Percentiles rank a stretch among this genome's conserved stretches.
Evolutionary conservation across 2,888 invertebrate species (phyloP).

Genomic region (Dynastes hyllus): DNA sequence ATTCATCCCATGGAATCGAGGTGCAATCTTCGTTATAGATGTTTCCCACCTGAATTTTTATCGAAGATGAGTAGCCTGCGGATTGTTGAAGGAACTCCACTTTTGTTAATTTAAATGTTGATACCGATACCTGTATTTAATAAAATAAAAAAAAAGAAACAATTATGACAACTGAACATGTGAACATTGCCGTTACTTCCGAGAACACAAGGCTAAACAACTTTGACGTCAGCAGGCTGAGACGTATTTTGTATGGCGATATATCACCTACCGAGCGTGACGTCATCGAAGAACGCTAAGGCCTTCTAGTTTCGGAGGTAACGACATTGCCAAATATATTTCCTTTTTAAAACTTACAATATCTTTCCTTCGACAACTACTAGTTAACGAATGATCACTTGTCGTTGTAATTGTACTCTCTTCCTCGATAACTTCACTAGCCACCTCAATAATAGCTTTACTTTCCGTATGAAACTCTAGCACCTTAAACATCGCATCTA

Average conservation of each 20-base stretch:
- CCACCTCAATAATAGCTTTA: conserved; percentile 80
- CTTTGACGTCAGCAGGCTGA: too few relatives aligned
- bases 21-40: conserved; percentile 88
- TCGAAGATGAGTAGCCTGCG: conserved; percentile 77
- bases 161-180: too few relatives aligned
- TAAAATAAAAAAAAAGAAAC: neutral
- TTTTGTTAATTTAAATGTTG: conserved; percentile 81
- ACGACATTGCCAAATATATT: too few relatives aligned
- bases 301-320: too few relatives aligned
- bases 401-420: conserved; percentile 85
- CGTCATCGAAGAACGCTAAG: too few relatives aligned
- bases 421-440: conserved; percentile 86
- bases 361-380: conserved; percentile 86
- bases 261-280: too few relatives aligned
- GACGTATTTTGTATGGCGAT: too few relatives aligned
- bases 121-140: conserved; percentile 71
- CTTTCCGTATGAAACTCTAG: conserved; percentile 64
- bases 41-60: conserved; percentile 81
- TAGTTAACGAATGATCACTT: conserved; percentile 87
- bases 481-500: conserved; percentile 80
- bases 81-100: conserved; percentile 84
- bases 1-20: conserved; percentile 94
- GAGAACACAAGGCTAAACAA: too few relatives aligned
- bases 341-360: conserved; percentile 74
- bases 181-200: too few relatives aligned